These are phyloP conservation scores for Pegoplata infirma DNA, from an alignment of 2,888 invertebrate genomes.

Conservation along the genomic window DNA sequence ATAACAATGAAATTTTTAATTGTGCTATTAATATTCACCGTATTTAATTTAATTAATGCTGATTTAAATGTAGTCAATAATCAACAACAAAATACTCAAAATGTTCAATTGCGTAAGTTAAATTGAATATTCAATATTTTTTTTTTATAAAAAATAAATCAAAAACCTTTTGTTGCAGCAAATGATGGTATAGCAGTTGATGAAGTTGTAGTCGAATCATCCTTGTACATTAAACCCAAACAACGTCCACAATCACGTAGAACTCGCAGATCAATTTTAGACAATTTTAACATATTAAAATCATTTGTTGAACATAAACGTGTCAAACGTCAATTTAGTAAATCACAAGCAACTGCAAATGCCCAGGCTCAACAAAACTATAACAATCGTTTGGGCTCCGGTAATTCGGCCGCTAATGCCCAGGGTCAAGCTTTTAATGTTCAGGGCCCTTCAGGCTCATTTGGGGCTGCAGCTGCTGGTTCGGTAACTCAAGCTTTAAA, in stretches of 20 bases:
- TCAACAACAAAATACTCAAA: constrained; percentile 50
- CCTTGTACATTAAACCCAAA: constrained; percentile 78
- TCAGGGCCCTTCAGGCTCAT: constrained; percentile 70
- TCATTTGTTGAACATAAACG: constrained; percentile 68
- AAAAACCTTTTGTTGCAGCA: constrained; percentile 63
- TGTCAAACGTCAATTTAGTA: constrained; percentile 69
- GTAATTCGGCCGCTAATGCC: constrained; percentile 73
- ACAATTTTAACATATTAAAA: constrained; percentile 41
- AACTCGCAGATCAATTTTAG: constrained; percentile 52
- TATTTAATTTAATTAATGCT: constrained; percentile 34
- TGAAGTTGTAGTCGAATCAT: constrained; percentile 80
- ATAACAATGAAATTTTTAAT: constrained; percentile 48
- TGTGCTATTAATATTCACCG: constrained; percentile 30
- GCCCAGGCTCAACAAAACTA: constrained; percentile 70
- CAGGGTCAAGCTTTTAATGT: constrained; percentile 76
- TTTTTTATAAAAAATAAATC: neutral
- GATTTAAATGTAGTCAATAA: constrained; percentile 57
- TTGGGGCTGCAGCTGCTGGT: constrained; percentile 76
- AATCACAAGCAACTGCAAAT: constrained; percentile 73
- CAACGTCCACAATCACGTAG: constrained; percentile 58
- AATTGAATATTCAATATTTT: neutral
- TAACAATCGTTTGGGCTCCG: constrained; percentile 66
- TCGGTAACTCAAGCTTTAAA: constrained; percentile 74
- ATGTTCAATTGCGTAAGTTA: constrained; percentile 69
- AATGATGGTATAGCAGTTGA: constrained; percentile 74